These are phyloP conservation scores for Epinotia nisella DNA, from an alignment of 2,888 invertebrate species.

Conservation along the genomic window DNA sequence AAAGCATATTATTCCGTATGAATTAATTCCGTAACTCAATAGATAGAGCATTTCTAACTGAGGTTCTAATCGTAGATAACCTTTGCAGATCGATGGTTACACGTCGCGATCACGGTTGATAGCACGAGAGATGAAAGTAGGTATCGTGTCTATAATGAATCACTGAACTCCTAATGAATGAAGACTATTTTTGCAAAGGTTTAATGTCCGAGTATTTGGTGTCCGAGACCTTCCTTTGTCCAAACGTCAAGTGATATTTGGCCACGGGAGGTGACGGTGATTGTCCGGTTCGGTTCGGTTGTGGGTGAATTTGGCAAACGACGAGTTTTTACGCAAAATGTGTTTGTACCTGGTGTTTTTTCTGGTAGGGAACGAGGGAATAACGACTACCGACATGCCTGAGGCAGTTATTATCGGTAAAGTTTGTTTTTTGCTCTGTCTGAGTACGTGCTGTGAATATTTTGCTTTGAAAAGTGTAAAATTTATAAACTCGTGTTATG, in stretches of 20 bases:
- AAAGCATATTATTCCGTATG: background rate
- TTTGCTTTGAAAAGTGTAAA: slow-evolving; percentile 10
- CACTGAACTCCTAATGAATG: slow-evolving; percentile 62
- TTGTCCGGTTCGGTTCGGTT: slow-evolving; percentile 65
- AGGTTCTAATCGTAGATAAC: background rate
- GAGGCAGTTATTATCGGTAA: slow-evolving; percentile 75
- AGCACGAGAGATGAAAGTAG: slow-evolving; percentile 33
- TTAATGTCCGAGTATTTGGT: slow-evolving; percentile 62
- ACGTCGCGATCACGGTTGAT: slow-evolving; percentile 3
- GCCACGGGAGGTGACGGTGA: slow-evolving; percentile 58
- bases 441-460: slow-evolving; percentile 11
- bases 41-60: background rate
- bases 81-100: slow-evolving; percentile 18
- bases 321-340: slow-evolving; percentile 59
- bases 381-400: slow-evolving; percentile 69
- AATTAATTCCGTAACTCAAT: background rate
- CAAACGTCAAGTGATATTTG: slow-evolving; percentile 56
- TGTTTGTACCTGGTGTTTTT: slow-evolving; percentile 65
- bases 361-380: slow-evolving; percentile 69
- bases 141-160: slow-evolving; percentile 51
- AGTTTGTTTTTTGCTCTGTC: slow-evolving; percentile 51
- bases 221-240: slow-evolving; percentile 50
- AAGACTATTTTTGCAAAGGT: slow-evolving; percentile 60
- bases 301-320: slow-evolving; percentile 72
- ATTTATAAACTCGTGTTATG: background rate